phyloP scores from a whole-genome alignment of 2,888 invertebrate species.

The Drosophila kanekoi region DNA sequence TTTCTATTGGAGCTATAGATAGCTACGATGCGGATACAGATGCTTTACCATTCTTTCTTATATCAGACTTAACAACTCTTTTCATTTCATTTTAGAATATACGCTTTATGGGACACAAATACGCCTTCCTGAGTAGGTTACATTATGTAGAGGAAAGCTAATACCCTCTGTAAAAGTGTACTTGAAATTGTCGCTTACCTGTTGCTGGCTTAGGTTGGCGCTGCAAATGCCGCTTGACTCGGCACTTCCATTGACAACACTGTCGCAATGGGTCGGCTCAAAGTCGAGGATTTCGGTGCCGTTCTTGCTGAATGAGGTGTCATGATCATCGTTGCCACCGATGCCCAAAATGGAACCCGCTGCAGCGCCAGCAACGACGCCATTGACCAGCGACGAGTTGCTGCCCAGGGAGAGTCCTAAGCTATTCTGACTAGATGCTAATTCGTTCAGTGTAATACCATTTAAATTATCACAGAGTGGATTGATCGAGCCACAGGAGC shows the following conservation, averaged over 20 bases:
- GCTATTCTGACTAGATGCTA: constrained; percentile 85
- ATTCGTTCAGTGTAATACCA: constrained; percentile 84
- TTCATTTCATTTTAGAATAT: too few species aligned
- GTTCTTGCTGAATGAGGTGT: constrained; percentile 88
- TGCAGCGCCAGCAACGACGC: constrained; percentile 81
- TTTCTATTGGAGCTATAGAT: too few species aligned
- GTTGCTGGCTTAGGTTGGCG: constrained; percentile 42
- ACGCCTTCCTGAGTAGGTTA: neutral
- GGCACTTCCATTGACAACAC: constrained; percentile 18
- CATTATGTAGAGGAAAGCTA: neutral
- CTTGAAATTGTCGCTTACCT: constrained; percentile 38
- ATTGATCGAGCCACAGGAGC: constrained; percentile 79
- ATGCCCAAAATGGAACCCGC: constrained; percentile 66
- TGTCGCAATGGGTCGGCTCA: constrained; percentile 67
- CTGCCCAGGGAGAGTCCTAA: constrained; percentile 80
- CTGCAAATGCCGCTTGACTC: constrained; percentile 52
- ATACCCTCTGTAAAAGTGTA: too few species aligned
- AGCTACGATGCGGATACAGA: too few species aligned
- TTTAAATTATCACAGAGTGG: constrained; percentile 85
- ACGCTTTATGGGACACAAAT: too few species aligned
- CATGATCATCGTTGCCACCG: constrained; percentile 79
- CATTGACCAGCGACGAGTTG: constrained; percentile 78
- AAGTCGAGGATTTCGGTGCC: constrained; percentile 87
- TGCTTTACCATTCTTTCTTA: too few species aligned
- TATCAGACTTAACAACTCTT: too few species aligned